Evolutionary conservation across 2,113 vertebrate species (phyloP).

Genomic region (Phrynosoma platyrhinos): DNA sequence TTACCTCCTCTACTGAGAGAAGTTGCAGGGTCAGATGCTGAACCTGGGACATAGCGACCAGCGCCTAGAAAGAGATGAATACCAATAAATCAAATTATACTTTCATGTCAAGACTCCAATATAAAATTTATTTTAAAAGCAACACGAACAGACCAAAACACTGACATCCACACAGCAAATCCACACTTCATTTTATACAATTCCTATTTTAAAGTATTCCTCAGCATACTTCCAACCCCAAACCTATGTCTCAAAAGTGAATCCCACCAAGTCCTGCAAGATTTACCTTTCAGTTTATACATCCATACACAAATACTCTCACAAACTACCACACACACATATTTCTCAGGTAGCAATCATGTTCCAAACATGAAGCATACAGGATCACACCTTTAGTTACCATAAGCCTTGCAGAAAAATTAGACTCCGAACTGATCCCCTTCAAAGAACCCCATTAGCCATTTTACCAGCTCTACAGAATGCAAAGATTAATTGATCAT

Average conservation of each 20-base stretch:
- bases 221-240: too few relatives aligned
- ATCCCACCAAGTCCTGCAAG: too few relatives aligned
- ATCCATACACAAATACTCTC: too few relatives aligned
- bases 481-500: neutral
- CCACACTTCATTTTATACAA: neutral
- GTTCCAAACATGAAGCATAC: neutral
- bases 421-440: neutral
- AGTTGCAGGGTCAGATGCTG: constrained; percentile 62
- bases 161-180: neutral
- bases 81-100: neutral
- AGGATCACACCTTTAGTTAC: neutral
- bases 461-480: neutral
- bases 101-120: neutral
- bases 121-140: neutral
- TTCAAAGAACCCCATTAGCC: neutral
- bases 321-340: too few relatives aligned
- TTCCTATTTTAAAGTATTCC: neutral
- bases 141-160: neutral
- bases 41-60: constrained; percentile 92
- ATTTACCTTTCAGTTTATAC: too few relatives aligned
- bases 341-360: too few relatives aligned
- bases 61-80: constrained; percentile 77
- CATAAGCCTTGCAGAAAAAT: neutral
- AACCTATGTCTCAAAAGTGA: too few relatives aligned
- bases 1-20: constrained; percentile 79